Percentiles rank a stretch among this genome's conserved stretches.
phyloP scores from a whole-genome alignment of 2,797 vertebrate species.

The Myiothlypis chrysogaster region DNA sequence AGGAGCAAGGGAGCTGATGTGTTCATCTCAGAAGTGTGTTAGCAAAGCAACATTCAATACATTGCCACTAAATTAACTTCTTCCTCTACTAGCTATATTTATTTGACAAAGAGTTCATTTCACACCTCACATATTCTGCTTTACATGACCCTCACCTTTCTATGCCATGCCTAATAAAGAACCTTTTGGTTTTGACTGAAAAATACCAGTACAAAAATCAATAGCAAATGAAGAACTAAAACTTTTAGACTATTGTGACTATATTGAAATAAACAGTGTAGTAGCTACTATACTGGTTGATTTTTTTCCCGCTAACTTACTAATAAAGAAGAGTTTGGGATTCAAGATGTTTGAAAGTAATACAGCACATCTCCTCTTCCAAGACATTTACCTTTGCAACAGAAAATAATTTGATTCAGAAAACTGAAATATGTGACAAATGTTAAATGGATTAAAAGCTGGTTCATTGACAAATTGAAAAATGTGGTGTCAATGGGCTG shows the following conservation, averaged over 20 bases:
- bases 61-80: neutral
- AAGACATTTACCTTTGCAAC: neutral
- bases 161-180: neutral
- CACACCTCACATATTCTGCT: neutral
- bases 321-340: neutral
- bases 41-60: neutral
- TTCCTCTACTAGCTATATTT: neutral
- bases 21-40: neutral
- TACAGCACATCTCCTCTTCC: neutral
- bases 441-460: neutral
- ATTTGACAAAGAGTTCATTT: neutral
- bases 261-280: neutral
- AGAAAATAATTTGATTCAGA: neutral
- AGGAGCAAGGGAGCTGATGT: rapidly evolving
- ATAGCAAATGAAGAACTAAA: neutral
- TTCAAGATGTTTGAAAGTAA: neutral
- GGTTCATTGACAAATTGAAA: conserved; percentile 7
- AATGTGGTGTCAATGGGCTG: neutral
- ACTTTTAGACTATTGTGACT: neutral
- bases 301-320: neutral
- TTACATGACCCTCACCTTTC: neutral
- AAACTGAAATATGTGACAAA: neutral
- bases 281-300: neutral
- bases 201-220: neutral
- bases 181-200: neutral